Conservation (phyloP, 1,140 invertebrate species). For the Formica exsecta region DNA sequence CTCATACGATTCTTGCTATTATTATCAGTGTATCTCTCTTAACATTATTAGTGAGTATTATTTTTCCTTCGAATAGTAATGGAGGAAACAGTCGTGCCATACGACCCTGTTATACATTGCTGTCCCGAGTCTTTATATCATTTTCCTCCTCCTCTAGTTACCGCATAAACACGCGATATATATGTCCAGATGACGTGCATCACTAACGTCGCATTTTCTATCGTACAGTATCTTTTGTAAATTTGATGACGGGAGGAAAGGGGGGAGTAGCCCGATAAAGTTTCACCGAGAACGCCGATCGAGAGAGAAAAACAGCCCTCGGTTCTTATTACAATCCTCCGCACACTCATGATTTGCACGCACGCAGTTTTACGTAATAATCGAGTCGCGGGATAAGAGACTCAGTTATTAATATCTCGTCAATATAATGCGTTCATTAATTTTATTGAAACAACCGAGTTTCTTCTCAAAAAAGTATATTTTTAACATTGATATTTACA, state of each 20-base stretch:
- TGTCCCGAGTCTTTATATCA: slow-evolving; percentile 35
- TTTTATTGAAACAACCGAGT: slow-evolving; percentile 40
- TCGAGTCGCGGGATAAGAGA: not conserved
- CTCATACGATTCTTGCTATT: slow-evolving; percentile 63
- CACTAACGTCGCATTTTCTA: slow-evolving; percentile 33
- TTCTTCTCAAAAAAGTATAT: slow-evolving; percentile 54
- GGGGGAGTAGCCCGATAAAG: slow-evolving; percentile 25
- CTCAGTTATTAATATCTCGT: not conserved
- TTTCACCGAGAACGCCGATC: slow-evolving; percentile 9
- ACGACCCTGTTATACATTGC: slow-evolving; percentile 24
- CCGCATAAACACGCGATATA: not conserved
- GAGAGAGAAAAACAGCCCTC: not conserved
- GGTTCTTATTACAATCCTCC: slow-evolving; percentile 34
- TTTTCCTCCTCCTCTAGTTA: not conserved
- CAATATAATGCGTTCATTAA: not conserved
- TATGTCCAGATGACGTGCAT: slow-evolving; percentile 9
- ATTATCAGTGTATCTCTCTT: slow-evolving; percentile 57
- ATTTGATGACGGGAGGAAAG: slow-evolving; percentile 11
- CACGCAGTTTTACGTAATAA: not conserved
- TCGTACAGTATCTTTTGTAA: slow-evolving; percentile 28
- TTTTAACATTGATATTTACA: slow-evolving; percentile 57
- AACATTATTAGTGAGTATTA: slow-evolving; percentile 68
- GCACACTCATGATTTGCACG: slow-evolving; percentile 16
- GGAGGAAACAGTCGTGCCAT: slow-evolving; percentile 12
- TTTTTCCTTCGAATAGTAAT: slow-evolving; percentile 47